Percentiles rank a stretch among this genome's conserved stretches.
These are phyloP conservation scores for Dyspetes luteomarginatus DNA, from an alignment of 2,888 invertebrate genomes.

Conservation along the genomic window DNA sequence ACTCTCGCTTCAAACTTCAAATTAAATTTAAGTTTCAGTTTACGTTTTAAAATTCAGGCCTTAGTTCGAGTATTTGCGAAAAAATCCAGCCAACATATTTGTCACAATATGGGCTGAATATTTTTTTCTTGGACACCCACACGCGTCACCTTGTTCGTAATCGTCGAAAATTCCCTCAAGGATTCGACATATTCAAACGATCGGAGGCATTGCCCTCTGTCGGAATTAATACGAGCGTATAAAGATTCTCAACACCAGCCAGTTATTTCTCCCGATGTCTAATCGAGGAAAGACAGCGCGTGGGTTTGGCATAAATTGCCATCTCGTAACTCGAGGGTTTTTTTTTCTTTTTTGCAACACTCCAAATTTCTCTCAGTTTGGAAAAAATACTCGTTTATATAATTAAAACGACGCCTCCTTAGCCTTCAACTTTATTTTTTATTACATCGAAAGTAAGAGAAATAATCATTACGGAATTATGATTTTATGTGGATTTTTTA, in stretches of 20 bases:
- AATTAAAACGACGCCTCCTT: not conserved
- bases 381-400: not conserved
- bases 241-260: constrained; percentile 19
- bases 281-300: not conserved
- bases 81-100: not conserved
- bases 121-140: not conserved
- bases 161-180: constrained; percentile 8
- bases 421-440: too few species aligned
- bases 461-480: not conserved
- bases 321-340: constrained; percentile 10
- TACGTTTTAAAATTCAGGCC: too few species aligned
- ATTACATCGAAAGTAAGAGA: too few species aligned
- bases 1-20: too few species aligned
- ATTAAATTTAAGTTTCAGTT: too few species aligned
- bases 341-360: constrained; percentile 25
- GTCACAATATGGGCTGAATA: not conserved
- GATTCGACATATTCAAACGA: constrained; percentile 12
- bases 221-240: constrained; percentile 43
- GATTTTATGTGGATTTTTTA: not conserved
- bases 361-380: constrained; percentile 14
- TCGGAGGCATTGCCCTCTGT: constrained; percentile 52
- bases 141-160: constrained; percentile 21
- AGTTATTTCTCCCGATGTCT: constrained; percentile 20
- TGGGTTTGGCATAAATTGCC: constrained; percentile 36
- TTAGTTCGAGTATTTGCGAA: not conserved